phyloP scores from a whole-genome alignment of 2,797 vertebrate species.

The Neosilurus hyrtlii region DNA sequence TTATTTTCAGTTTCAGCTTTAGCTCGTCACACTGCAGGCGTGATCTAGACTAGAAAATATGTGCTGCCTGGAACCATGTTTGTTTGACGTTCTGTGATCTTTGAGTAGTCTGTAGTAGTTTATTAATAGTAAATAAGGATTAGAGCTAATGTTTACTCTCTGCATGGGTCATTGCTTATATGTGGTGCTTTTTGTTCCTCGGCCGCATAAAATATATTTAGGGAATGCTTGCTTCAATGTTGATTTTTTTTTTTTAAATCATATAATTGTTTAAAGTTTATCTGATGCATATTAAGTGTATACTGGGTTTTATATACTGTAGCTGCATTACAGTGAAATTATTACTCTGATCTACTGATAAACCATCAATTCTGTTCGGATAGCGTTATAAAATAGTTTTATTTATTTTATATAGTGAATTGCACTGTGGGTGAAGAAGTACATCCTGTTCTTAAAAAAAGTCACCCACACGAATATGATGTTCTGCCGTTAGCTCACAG shows the following conservation, averaged over 20 bases:
- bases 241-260: too few relatives aligned
- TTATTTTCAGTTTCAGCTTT: too few relatives aligned
- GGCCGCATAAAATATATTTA: neutral
- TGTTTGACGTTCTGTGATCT: neutral
- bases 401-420: neutral
- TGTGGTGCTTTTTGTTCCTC: neutral
- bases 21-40: neutral
- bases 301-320: neutral
- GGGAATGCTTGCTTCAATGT: neutral
- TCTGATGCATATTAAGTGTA: neutral
- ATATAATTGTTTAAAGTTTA: neutral
- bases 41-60: neutral
- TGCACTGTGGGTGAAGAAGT: too few relatives aligned
- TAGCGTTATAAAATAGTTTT: neutral
- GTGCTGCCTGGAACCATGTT: neutral
- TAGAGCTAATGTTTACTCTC: neutral
- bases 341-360: neutral
- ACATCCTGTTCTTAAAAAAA: too few relatives aligned
- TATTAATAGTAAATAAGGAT: neutral
- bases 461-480: too few relatives aligned
- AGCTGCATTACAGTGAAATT: neutral
- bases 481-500: too few relatives aligned
- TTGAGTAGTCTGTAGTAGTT: neutral
- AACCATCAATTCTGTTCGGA: neutral
- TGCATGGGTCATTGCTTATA: neutral